Percentiles rank a stretch among this genome's conserved stretches.
Conservation (phyloP, 2,797 vertebrate genomes). For the Delichon dasypus region DNA sequence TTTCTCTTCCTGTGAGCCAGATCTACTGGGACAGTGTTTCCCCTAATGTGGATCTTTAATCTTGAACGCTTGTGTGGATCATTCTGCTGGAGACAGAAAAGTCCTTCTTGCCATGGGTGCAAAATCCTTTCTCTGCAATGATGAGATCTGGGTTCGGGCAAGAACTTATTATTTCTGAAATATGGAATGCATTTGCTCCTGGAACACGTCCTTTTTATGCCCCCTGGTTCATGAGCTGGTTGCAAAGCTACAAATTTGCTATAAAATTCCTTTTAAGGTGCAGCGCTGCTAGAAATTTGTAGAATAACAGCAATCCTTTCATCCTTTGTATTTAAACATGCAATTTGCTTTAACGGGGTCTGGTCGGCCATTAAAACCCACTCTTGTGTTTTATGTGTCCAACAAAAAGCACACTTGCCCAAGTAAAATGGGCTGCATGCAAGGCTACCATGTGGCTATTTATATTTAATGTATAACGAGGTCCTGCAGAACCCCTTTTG, state of each 20-base stretch:
- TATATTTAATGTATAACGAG: background rate
- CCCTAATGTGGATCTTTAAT: background rate
- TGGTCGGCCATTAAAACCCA: constrained; percentile 52
- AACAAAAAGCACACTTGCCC: constrained; percentile 60
- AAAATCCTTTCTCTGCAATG: background rate
- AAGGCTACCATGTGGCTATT: constrained; percentile 28
- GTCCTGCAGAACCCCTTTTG: background rate
- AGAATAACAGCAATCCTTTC: constrained; percentile 63
- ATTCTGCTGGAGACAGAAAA: background rate
- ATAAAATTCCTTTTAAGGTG: constrained; percentile 69
- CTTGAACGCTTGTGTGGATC: background rate
- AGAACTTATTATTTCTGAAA: constrained; percentile 62
- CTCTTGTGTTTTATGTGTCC: constrained; percentile 58
- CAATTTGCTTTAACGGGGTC: constrained; percentile 63
- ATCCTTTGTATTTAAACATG: constrained; percentile 66
- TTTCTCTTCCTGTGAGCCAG: background rate
- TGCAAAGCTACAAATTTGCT: constrained; percentile 68
- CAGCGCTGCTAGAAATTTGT: constrained; percentile 60
- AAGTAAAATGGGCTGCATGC: background rate
- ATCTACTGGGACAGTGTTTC: background rate
- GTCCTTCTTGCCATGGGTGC: background rate
- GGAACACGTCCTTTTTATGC: constrained; percentile 65
- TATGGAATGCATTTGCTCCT: constrained; percentile 66
- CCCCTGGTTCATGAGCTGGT: constrained; percentile 51
- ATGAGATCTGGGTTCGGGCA: constrained; percentile 21